Base-by-base conservation (phyloP, 2,888 invertebrate species). In the Slavum lentiscoides region DNA sequence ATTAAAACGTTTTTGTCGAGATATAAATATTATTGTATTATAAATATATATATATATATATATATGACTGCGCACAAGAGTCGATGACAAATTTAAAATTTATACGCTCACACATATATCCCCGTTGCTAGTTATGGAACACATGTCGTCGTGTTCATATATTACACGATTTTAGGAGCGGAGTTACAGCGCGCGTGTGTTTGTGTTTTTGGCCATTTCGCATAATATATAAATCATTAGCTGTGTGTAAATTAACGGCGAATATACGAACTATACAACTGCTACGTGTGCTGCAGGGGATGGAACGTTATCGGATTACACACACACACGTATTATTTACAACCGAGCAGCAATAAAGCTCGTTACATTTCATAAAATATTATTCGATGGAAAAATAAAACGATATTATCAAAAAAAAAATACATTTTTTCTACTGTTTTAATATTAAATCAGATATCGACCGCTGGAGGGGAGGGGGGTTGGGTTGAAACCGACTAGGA, bases 141-240 rank as follows among this genome's bases (percentile, higher is more conserved):
- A 49, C 11, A 49, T 21, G 37, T 37, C 58, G 13, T 55, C 37
- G 37, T 64, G 37, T 64, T 7, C 11, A 8, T 21, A 62, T 62
- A 30, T 30, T 30, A 19, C 37, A 17, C 9, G 13, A 64, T 37
- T 64, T 37, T 19, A 19, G 6, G 15, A 64, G 17, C 2, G 15
- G 37, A 61, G 7, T 64, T 37, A 37, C 30, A 0, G 23, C 61
- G 23, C 23, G 23, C 61, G 68, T 17, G 19, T 37, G 37, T 37
- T 58, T 70, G 58, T 9, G 43, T 43, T 69, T 37, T 70, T 17
- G 8, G 70, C 58, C 58, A 21, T n/a, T 58, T n/a, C n/a, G 55
- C 37, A 37, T 37, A 37, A 49, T 49, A 49, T 49, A 72, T 72
- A 72, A 72, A 72, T 72, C 70, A 72, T 58, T 39, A 21, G 58